A percentile compares a stretch with the other conserved stretches of the same genome.
Evolutionary conservation across 2,797 vertebrate genomes (phyloP).

Genomic region (Mastacembelus armatus): DNA sequence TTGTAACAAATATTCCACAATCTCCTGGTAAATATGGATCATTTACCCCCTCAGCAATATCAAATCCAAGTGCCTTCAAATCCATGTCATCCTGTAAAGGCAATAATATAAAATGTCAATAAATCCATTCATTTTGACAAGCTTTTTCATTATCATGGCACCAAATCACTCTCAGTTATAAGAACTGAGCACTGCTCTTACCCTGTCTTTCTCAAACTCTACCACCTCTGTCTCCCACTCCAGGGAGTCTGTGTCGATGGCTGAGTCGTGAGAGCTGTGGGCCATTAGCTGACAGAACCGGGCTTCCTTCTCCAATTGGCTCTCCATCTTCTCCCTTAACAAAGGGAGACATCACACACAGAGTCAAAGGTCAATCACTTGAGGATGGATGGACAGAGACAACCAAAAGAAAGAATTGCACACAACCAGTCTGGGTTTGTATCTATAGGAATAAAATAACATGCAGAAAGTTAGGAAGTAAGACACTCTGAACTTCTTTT

Average conservation of each 20-base stretch:
- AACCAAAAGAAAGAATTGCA: conserved; percentile 2
- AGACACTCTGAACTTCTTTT: conserved; percentile 11
- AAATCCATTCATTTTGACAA: conserved; percentile 21
- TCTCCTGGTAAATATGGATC: conserved; percentile 97
- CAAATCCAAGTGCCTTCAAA: conserved; percentile 96
- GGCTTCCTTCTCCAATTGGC: conserved; percentile 95
- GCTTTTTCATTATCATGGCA: conserved; percentile 33
- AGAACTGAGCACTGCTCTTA: conserved; percentile 72
- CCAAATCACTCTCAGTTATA: conserved; percentile 31
- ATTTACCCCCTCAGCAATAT: conserved; percentile 96
- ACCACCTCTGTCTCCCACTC: conserved; percentile 99
- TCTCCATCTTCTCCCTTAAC: conserved; percentile 95
- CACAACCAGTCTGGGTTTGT: not conserved
- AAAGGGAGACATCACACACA: conserved; percentile 49
- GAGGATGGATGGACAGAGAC: conserved; percentile 25
- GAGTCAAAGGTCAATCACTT: conserved; percentile 52
- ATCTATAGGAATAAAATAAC: not conserved
- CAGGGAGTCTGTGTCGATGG: conserved; percentile 97
- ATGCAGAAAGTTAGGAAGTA: not conserved
- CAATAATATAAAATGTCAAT: conserved; percentile 32
- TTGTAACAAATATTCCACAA: conserved; percentile 96
- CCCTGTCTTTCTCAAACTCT: conserved; percentile 96
- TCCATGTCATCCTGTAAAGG: conserved; percentile 92
- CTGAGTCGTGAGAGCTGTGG: conserved; percentile 96
- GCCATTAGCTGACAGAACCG: conserved; percentile 95